Percentiles rank a stretch among this genome's conserved stretches.
These are phyloP conservation scores for Diarsia rubi DNA, from an alignment of 2,888 invertebrate species.

Conservation along the genomic window DNA sequence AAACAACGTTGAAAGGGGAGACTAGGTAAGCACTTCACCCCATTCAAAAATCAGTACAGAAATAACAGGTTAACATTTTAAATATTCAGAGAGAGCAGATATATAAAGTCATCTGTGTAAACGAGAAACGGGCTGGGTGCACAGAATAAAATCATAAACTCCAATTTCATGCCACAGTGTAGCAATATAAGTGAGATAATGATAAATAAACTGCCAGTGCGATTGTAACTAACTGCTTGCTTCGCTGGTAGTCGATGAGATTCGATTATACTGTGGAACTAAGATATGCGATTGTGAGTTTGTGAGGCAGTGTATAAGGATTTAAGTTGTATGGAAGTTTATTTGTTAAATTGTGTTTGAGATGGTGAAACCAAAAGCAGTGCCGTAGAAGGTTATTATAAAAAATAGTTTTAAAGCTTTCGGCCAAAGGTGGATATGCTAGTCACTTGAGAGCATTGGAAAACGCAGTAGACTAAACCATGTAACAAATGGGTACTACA, in stretches of 20 bases:
- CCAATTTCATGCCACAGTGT: constrained; percentile 65
- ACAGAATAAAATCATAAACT: constrained; percentile 64
- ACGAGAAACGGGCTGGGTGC: constrained; percentile 57
- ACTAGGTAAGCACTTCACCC: not conserved
- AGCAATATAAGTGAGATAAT: constrained; percentile 61
- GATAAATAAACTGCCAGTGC: constrained; percentile 63
- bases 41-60: constrained; percentile 45
- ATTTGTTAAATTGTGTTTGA: constrained; percentile 1
- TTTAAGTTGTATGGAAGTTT: constrained; percentile 27
- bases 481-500: too few species aligned
- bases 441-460: not conserved
- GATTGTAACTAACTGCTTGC: constrained; percentile 68
- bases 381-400: not conserved
- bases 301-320: constrained; percentile 7
- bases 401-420: not conserved
- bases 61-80: constrained; percentile 54
- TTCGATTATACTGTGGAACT: constrained; percentile 60
- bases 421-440: not conserved
- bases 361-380: not conserved
- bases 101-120: constrained; percentile 61
- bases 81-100: constrained; percentile 60
- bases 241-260: constrained; percentile 49
- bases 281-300: constrained; percentile 34
- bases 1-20: constrained; percentile 10
- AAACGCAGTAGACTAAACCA: too few species aligned